phyloP scores from a whole-genome alignment of 1,140 invertebrate genomes.

The Nixonia krombeini region DNA sequence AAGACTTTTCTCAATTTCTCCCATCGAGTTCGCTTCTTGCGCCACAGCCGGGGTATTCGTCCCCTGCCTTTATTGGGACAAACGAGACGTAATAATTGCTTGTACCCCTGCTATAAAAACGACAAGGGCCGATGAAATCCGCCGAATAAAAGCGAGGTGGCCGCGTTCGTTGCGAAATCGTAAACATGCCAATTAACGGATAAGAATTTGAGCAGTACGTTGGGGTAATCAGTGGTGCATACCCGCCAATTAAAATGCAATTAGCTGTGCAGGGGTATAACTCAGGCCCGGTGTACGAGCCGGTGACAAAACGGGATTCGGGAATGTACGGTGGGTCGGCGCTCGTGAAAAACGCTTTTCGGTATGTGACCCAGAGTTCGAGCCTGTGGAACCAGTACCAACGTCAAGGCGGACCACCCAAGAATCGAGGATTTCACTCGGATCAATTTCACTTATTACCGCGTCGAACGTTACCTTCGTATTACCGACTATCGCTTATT shows the following conservation, averaged over 20 bases:
- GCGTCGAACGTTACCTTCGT: too few relatives aligned
- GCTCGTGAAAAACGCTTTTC: not conserved
- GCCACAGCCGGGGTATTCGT: too few relatives aligned
- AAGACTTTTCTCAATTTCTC: too few relatives aligned
- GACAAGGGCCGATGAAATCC: too few relatives aligned
- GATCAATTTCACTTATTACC: not conserved
- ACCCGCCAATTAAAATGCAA: constrained; percentile 34
- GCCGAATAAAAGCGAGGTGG: too few relatives aligned
- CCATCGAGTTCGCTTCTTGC: too few relatives aligned
- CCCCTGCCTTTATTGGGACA: too few relatives aligned
- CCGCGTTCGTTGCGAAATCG: constrained; percentile 31
- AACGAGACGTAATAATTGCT: too few relatives aligned
- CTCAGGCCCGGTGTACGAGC: constrained; percentile 5
- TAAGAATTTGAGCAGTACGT: constrained; percentile 23
- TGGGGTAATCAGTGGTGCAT: constrained; percentile 22
- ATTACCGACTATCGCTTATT: too few relatives aligned
- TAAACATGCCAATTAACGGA: constrained; percentile 33
- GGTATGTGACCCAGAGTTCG: constrained; percentile 1
- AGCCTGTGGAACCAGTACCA: constrained; percentile 1
- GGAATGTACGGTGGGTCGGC: not conserved
- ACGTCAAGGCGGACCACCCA: constrained; percentile 18
- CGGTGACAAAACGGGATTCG: constrained; percentile 12
- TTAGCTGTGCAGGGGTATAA: constrained; percentile 12
- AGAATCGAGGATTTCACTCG: constrained; percentile 1
- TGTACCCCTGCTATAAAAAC: too few relatives aligned